Conservation (phyloP, 1,140 invertebrate species). For the Drosophila neocordata region DNA sequence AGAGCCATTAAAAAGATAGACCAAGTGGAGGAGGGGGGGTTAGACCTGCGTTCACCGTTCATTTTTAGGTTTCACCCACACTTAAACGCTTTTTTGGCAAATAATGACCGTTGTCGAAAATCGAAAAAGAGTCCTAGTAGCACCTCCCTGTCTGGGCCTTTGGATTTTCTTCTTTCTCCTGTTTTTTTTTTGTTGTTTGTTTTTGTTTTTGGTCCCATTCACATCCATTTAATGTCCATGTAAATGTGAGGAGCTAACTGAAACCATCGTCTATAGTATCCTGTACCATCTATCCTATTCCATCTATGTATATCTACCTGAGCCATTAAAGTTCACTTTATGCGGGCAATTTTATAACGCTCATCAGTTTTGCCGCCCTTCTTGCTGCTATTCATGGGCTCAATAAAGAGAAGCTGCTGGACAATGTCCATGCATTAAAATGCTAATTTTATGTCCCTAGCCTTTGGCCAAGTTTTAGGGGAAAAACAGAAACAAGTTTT, state of each 20-base stretch:
- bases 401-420: conserved; percentile 12
- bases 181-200: too few species aligned
- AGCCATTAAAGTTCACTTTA: conserved; percentile 76
- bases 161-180: neutral
- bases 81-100: conserved; percentile 57
- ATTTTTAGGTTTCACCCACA: conserved; percentile 16
- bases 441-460: conserved; percentile 70
- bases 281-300: neutral
- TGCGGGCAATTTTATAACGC: conserved; percentile 57
- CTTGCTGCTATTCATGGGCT: neutral
- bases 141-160: conserved; percentile 14
- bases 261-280: neutral
- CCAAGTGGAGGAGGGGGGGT: neutral
- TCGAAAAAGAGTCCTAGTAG: conserved; percentile 35
- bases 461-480: conserved; percentile 15
- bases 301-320: conserved; percentile 34
- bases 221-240: conserved; percentile 70
- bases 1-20: conserved; percentile 49
- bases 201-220: neutral
- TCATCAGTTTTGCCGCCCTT: conserved; percentile 8
- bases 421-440: conserved; percentile 61
- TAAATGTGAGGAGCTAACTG: conserved; percentile 58
- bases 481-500: conserved; percentile 48
- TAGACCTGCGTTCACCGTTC: too few species aligned
- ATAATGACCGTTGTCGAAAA: conserved; percentile 68